These are phyloP conservation scores for Noctua comes DNA, from an alignment of 2,888 invertebrate species.

Conservation along the genomic window DNA sequence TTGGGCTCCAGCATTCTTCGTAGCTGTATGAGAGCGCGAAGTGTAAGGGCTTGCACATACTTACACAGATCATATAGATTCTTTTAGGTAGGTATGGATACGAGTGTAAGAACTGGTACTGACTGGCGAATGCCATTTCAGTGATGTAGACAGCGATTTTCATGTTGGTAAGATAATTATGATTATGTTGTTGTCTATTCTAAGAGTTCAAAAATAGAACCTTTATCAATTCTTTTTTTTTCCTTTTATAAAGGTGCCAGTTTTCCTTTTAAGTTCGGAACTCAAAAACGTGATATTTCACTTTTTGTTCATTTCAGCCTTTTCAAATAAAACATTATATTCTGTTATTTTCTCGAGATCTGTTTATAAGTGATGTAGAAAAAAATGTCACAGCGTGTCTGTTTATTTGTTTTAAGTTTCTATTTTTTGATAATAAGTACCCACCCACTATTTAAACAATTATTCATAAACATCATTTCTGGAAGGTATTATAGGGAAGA, in stretches of 20 bases:
- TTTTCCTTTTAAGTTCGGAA: too few species aligned
- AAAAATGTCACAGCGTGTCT: background rate
- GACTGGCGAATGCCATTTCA: background rate
- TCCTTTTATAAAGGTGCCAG: too few species aligned
- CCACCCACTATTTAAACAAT: too few species aligned
- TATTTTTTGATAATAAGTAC: background rate
- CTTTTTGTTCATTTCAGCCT: background rate
- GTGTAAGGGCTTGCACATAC: background rate
- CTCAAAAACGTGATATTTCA: too few species aligned
- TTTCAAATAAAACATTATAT: background rate
- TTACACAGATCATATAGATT: background rate
- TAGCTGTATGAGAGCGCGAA: conserved; percentile 12
- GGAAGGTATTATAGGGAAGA: background rate
- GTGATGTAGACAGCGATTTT: background rate
- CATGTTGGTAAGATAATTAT: background rate
- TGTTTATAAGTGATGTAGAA: background rate
- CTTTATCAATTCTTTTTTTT: background rate
- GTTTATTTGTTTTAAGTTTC: background rate
- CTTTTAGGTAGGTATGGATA: background rate
- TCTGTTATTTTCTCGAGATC: background rate
- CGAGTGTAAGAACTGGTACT: background rate
- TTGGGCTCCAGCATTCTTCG: conserved; percentile 31
- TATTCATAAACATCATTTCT: too few species aligned
- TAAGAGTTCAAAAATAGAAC: background rate
- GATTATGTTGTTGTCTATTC: background rate